These are phyloP conservation scores for Octonoba sinensis DNA, from an alignment of 2,888 invertebrate species.

Conservation along the genomic window DNA sequence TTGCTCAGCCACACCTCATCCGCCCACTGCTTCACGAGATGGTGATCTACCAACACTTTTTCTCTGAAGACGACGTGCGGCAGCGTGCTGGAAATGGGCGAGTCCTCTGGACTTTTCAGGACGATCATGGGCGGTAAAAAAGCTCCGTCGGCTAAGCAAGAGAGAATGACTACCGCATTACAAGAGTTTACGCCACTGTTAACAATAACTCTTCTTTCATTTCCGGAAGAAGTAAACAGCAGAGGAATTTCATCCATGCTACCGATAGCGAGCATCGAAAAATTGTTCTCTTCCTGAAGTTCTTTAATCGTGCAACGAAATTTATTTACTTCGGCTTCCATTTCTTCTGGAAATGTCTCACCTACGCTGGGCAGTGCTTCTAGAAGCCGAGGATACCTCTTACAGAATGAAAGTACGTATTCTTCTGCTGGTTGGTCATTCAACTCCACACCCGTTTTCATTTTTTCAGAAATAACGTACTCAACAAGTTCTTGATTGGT, in stretches of 20 bases:
- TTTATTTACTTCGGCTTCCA: conserved; percentile 50
- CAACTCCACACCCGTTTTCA: conserved; percentile 30
- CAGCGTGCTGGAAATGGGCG: background rate
- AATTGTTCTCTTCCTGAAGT: conserved; percentile 55
- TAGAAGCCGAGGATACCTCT: conserved; percentile 40
- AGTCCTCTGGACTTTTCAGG: conserved; percentile 26
- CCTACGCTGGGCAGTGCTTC: conserved; percentile 50
- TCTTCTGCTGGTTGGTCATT: conserved; percentile 33
- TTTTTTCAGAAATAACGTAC: conserved; percentile 39
- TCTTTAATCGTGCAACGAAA: conserved; percentile 44
- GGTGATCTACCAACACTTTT: conserved; percentile 29
- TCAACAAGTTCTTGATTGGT: conserved; percentile 54
- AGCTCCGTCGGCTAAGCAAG: conserved; percentile 50
- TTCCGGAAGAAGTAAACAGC: conserved; percentile 37
- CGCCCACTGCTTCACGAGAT: conserved; percentile 29
- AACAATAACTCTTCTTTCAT: conserved; percentile 43
- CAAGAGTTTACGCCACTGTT: conserved; percentile 60
- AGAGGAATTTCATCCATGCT: conserved; percentile 60
- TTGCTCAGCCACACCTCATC: conserved; percentile 43
- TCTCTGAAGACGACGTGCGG: conserved; percentile 45
- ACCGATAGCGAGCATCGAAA: conserved; percentile 43
- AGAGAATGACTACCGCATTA: conserved; percentile 53
- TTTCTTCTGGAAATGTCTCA: conserved; percentile 57
- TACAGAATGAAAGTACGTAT: conserved; percentile 46
- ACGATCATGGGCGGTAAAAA: conserved; percentile 54